phyloP scores from a whole-genome alignment of 1,140 invertebrate genomes.

The Paracyclopina nana region DNA sequence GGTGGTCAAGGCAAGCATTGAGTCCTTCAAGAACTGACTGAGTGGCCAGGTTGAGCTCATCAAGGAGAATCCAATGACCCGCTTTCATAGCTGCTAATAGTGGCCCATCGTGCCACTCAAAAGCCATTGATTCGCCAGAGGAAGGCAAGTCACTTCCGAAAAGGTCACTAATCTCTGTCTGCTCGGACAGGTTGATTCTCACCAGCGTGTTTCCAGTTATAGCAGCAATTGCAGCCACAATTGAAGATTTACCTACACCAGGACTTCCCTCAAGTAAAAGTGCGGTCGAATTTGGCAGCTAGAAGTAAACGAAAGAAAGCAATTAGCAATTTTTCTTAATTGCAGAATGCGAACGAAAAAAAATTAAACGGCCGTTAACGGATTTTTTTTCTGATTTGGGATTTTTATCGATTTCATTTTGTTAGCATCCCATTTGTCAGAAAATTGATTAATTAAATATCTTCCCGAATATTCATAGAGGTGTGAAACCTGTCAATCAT shows the following conservation, averaged over 20 bases:
- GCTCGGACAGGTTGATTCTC: constrained; percentile 92
- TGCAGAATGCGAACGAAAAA: too few relatives aligned
- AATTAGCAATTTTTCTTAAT: too few relatives aligned
- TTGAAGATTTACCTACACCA: constrained; percentile 91
- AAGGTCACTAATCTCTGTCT: constrained; percentile 91
- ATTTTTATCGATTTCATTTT: too few relatives aligned
- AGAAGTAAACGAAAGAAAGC: too few relatives aligned
- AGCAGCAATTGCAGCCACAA: constrained; percentile 75
- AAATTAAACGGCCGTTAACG: too few relatives aligned
- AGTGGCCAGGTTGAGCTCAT: constrained; percentile 93
- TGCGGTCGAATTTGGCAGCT: too few relatives aligned
- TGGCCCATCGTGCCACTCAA: constrained; percentile 90
- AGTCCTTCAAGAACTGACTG: constrained; percentile 94
- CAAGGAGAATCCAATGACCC: constrained; percentile 89
- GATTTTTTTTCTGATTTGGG: too few relatives aligned
- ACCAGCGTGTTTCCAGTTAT: constrained; percentile 56
- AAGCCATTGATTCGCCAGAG: constrained; percentile 60
- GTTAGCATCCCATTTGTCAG: too few relatives aligned
- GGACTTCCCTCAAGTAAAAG: constrained; percentile 91
- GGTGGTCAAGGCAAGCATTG: constrained; percentile 94
- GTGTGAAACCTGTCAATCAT: too few relatives aligned
- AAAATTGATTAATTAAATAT: too few relatives aligned
- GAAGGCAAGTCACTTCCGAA: constrained; percentile 95
- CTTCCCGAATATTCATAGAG: too few relatives aligned
- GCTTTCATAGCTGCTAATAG: constrained; percentile 74